A percentile compares a stretch with the other conserved stretches of the same genome.
phyloP scores from a whole-genome alignment of 2,113 vertebrate genomes.

The Clupea harengus region DNA sequence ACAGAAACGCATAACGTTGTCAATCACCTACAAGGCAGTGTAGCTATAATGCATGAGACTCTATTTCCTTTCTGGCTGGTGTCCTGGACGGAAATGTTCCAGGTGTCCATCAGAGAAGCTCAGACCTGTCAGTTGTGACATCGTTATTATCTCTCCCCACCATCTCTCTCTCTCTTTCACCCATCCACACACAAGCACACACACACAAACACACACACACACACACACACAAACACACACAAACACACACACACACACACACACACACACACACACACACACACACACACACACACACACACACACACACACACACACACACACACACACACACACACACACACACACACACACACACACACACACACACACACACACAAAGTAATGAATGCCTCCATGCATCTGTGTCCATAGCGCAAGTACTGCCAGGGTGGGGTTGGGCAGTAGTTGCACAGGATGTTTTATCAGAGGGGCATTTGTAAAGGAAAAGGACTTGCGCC shows the following conservation, averaged over 20 bases:
- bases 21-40: background rate
- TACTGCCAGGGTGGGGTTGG: background rate
- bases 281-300: background rate
- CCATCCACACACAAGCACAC: background rate
- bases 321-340: background rate
- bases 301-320: constrained; percentile 1
- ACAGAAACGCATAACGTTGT: background rate
- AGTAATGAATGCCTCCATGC: constrained; percentile 6
- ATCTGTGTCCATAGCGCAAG: constrained; percentile 22
- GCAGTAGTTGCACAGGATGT: constrained; percentile 22
- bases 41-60: background rate
- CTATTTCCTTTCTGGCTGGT: background rate
- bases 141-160: background rate
- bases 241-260: background rate
- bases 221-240: background rate
- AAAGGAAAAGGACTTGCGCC: constrained; percentile 48
- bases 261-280: background rate
- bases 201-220: background rate
- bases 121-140: constrained; percentile 9
- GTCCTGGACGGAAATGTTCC: background rate
- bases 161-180: background rate
- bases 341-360: background rate
- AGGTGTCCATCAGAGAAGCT: constrained; percentile 8
- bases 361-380: background rate
- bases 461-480: constrained; percentile 61